Base-by-base conservation (phyloP, 2,113 vertebrate species). In the Lasiurus borealis region DNA sequence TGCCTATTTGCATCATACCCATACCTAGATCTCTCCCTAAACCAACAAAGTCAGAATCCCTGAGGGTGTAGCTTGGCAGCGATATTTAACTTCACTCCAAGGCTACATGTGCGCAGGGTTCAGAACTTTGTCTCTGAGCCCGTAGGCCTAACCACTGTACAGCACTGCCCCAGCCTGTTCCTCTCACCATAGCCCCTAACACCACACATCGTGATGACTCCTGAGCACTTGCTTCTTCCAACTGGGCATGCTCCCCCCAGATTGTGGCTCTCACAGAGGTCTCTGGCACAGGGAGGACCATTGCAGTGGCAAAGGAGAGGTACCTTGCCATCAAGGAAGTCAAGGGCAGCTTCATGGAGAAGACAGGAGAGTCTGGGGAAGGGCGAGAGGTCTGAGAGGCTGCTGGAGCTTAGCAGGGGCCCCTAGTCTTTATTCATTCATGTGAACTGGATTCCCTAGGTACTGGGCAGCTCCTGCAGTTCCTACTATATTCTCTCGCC, bases 1-100 rank as follows among this genome's bases (percentile, higher is more conserved):
- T 54, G 4, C 7, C 54, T 52, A 6, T 29, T 4, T 36, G 9
- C 25, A 23, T 36, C 9, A 54, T 23, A 15, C 8, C 12, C 31
- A 2, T 10, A 52, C 44, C 54, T 27, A 36, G 29, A 31, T 52
- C 27, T 29, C 12, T 73, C 57, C 23, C 27, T 23, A 31, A 40
- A 71, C 27, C 40, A 84, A 12, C 48, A 34, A 52, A 72, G 34
- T 48, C 9, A 62, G 36, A 90, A 36, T 78, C 54, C 69, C 52
- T n/a, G 29, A 69, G 46, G n/a, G 5, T 27, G 29, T 69, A 18
- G 25, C 4, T 0, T 0, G 31, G 21, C 13, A 5, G 6, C 9
- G 31, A 2, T 25, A 48, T n/a, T 88, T 36, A 36, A 71, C 21
- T n/a, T 44, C 12, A 68, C 21, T 23, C 29, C 29, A 7, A 83